Evolutionary conservation across 1,140 invertebrate genomes (phyloP), one percentile per base, ranked within the genome.

Genomic region (Cyrtorhinus lividipennis): DNA sequence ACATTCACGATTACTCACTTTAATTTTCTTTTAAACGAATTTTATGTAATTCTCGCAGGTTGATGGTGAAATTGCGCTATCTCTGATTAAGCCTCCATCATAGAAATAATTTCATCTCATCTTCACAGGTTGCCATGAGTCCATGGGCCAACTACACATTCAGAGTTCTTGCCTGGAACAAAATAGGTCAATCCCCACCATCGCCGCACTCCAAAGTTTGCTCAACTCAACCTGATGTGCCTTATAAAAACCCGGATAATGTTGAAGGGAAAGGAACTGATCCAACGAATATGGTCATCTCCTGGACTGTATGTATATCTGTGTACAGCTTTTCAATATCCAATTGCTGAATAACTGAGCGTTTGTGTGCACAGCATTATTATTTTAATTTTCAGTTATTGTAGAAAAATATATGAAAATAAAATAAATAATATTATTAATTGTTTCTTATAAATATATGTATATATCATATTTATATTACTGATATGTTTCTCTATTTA

Each of bases 61-160:
- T n/a, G n/a, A n/a, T n/a, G n/a, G n/a, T n/a, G n/a, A n/a, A n/a
- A n/a, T n/a, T n/a, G n/a, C n/a, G n/a, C n/a, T n/a, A n/a, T n/a
- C n/a, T n/a, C n/a, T n/a, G n/a, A n/a, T n/a, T n/a, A n/a, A n/a
- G n/a, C n/a, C n/a, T n/a, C n/a, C n/a, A n/a, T n/a, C n/a, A n/a
- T n/a, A n/a, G n/a, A n/a, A n/a, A n/a, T n/a, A n/a, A n/a, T n/a
- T n/a, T n/a, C n/a, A n/a, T n/a, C n/a, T n/a, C n/a, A n/a, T n/a
- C n/a, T 38, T 38, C 15, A 5, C 30, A 75, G 76, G 76, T 90
- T 1, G 77, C 81, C 44, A 84, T 96, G 79, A 86, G 82, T 56
- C 92, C 94, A 0, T 96, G 90, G 88, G 83, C 91, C 0, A 98
- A 97, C 74, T 98, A 98, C 71, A 98, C 94, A 0, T 98, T 97